phyloP scores from a whole-genome alignment of 1,140 invertebrate species.

The Drosophila paulistorum region DNA sequence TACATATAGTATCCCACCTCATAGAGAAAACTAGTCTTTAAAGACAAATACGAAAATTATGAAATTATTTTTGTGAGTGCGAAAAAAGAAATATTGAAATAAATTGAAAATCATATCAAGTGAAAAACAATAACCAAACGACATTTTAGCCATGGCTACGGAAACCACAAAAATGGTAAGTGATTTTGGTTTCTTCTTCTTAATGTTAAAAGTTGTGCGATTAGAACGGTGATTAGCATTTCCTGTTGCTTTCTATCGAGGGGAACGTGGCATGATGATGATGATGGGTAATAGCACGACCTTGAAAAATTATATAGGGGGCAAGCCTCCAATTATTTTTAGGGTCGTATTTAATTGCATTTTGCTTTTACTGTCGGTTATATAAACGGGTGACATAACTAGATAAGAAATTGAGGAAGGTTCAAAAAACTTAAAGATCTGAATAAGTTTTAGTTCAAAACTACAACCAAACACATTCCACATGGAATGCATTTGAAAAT shows the following conservation, averaged over 20 bases:
- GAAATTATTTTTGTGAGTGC: conserved; percentile 60
- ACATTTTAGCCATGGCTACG: conserved; percentile 53
- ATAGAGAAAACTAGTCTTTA: conserved; percentile 32
- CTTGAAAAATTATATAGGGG: conserved; percentile 14
- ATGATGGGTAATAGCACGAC: neutral
- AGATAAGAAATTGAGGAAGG: conserved; percentile 10
- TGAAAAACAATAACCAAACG: neutral
- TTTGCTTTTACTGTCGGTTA: neutral
- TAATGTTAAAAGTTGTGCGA: conserved; percentile 31
- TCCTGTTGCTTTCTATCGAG: conserved; percentile 16
- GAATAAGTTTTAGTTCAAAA: too few relatives aligned
- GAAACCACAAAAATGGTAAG: conserved; percentile 72
- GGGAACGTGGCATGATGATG: conserved; percentile 35
- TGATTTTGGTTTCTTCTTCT: conserved; percentile 5
- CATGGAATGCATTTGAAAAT: too few relatives aligned
- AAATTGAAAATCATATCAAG: conserved; percentile 19
- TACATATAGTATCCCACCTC: conserved; percentile 10
- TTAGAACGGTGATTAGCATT: conserved; percentile 42
- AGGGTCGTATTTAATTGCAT: neutral
- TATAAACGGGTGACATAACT: conserved; percentile 11
- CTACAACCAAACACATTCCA: too few relatives aligned
- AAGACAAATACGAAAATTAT: conserved; percentile 60
- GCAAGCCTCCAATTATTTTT: conserved; percentile 7
- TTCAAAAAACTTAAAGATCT: neutral
- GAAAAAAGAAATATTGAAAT: conserved; percentile 12